A percentile compares a stretch with the other conserved stretches of the same genome.
phyloP scores from a whole-genome alignment of 1,140 invertebrate species.

The Aphelenchoides fujianensis region DNA sequence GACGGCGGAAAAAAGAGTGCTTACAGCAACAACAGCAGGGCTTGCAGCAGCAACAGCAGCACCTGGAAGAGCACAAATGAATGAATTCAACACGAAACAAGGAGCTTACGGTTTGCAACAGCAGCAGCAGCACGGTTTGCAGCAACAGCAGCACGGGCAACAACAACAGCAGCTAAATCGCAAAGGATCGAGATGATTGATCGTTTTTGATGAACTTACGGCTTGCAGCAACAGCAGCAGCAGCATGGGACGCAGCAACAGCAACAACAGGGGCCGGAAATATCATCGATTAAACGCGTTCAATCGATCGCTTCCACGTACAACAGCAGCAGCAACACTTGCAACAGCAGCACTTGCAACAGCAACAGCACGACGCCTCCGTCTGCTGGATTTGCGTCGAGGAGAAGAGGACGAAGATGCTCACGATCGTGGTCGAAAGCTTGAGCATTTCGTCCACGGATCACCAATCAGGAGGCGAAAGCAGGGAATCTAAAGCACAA shows the following conservation, averaged over 20 bases:
- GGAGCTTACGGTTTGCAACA: slow-evolving; percentile 13
- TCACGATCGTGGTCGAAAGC: no score
- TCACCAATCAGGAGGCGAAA: no score
- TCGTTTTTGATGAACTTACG: no score
- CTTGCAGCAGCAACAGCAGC: slow-evolving; percentile 32
- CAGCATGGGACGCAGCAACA: slow-evolving; percentile 6
- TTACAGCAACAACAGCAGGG: slow-evolving; percentile 22
- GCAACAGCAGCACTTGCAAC: slow-evolving; percentile 14
- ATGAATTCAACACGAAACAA: slow-evolving; percentile 3
- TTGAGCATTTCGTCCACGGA: no score
- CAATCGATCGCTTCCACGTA: neutral
- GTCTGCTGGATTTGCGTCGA: neutral
- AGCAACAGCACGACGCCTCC: slow-evolving; percentile 12
- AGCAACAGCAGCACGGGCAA: slow-evolving; percentile 14
- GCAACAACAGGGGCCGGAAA: neutral
- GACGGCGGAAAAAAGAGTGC: neutral
- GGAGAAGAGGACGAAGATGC: slow-evolving; percentile 8
- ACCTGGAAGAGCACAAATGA: neutral
- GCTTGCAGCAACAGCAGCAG: slow-evolving; percentile 21
- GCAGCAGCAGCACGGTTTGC: slow-evolving; percentile 22
- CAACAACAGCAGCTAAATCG: slow-evolving; percentile 8
- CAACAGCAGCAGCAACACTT: slow-evolving; percentile 13
- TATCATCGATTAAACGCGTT: neutral
- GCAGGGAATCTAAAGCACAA: no score
- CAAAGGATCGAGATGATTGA: slow-evolving; percentile 21